A percentile compares a stretch with the other conserved stretches of the same genome.
These are phyloP conservation scores for Deilephila elpenor DNA, from an alignment of 2,888 invertebrate genomes.

Conservation along the genomic window DNA sequence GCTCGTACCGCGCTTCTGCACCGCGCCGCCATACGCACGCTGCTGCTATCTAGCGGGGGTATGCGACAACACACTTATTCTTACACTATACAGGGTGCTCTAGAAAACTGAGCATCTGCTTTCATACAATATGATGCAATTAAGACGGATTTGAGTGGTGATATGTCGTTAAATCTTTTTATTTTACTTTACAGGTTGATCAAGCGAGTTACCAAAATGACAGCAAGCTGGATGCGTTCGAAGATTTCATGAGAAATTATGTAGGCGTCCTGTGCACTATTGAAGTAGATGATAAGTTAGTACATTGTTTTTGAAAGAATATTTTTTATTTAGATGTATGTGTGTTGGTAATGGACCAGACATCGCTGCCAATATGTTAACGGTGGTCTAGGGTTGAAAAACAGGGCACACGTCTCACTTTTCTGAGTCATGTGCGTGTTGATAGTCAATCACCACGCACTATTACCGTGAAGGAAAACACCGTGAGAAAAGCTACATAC, in stretches of 20 bases:
- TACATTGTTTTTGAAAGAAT: conserved; percentile 28
- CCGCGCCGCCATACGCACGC: conserved; percentile 66
- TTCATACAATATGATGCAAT: no score
- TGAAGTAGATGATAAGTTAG: conserved; percentile 74
- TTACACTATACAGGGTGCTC: background rate
- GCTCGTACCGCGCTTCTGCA: conserved; percentile 57
- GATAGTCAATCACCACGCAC: no score
- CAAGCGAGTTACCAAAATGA: conserved; percentile 46
- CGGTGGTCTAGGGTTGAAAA: no score
- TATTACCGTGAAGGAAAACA: no score
- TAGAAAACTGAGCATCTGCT: background rate
- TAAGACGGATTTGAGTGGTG: no score
- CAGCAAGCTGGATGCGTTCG: conserved; percentile 49
- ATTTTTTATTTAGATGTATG: background rate
- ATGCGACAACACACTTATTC: conserved; percentile 37
- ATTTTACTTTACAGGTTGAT: conserved; percentile 54
- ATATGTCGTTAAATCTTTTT: background rate
- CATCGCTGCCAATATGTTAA: no score
- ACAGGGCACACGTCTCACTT: no score
- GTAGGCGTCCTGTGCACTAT: conserved; percentile 57
- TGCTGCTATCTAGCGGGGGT: conserved; percentile 78
- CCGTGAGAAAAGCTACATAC: no score
- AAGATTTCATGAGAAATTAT: conserved; percentile 53
- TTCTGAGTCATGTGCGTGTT: no score
- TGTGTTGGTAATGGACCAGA: no score